Base-by-base conservation (phyloP, 2,113 vertebrate genomes). In the Myrmecobius fasciatus region DNA sequence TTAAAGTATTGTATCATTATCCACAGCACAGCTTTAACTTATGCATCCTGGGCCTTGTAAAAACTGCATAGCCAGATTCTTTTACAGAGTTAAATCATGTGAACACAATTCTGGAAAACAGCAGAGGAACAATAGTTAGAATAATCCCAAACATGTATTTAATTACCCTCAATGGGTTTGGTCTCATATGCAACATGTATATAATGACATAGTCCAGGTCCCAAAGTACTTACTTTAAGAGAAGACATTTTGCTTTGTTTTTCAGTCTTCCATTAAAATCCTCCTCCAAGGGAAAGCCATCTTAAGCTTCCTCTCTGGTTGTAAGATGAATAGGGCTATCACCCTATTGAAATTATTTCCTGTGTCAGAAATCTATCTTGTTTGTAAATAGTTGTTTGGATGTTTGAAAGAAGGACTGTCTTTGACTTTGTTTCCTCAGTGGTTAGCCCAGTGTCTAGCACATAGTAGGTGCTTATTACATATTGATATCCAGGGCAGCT, bases 1-100 rank as follows among this genome's bases (percentile, higher is more conserved):
- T 24, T 52, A 90, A 24, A 93, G 26, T 25, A 75, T 11, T 46
- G 52, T 25, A 3, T 28, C 53, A 75, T 56, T n/a, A 89, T 22
- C 17, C 83, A 60, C 3, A 92, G 46, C 48, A 83, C 67, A 83
- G 67, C 67, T 83, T 83, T 83, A 83, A 83, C 67, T 83, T 43
- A 83, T 83, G 67, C 43, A 22, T 83, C 67, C 67, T 83, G 67
- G n/a, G 20, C 20, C n/a, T 95, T 49, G n/a, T 49, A 22, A 95
- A 94, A 92, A 46, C 28, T 60, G 91, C 88, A 96, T 53, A 83
- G 31, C n/a, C 49, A 83, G 49, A 54, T 91, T 91, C 91, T 91
- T 43, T 90, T 91, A 49, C 3, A 43, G 93, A 60, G n/a, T 60
- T 89, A 53, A 95, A n/a, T 92, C 52, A 93, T 46, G 47, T 94